phyloP scores from a whole-genome alignment of 2,113 vertebrate genomes.

The Plecotus auritus region DNA sequence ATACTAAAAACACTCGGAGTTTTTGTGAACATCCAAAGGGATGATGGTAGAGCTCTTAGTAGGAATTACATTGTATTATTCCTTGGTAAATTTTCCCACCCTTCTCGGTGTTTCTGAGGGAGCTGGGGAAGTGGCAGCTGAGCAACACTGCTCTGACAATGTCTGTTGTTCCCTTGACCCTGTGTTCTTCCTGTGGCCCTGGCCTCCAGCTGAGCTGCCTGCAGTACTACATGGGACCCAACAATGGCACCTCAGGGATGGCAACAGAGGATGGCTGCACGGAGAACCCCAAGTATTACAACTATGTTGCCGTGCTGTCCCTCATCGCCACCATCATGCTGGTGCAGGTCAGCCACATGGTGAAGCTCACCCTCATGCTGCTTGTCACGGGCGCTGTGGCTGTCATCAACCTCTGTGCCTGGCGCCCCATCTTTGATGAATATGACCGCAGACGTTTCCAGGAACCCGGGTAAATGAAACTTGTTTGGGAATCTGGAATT shows the following conservation, averaged over 20 bases:
- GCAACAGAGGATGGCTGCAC: constrained; percentile 76
- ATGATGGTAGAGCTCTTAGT: neutral
- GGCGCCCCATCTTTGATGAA: constrained; percentile 89
- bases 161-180: neutral
- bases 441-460: constrained; percentile 86
- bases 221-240: constrained; percentile 74
- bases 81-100: neutral
- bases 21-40: neutral
- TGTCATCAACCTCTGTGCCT: constrained; percentile 90
- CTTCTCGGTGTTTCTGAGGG: neutral
- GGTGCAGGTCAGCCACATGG: constrained; percentile 96
- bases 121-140: neutral
- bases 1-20: neutral
- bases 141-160: neutral
- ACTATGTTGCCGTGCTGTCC: constrained; percentile 89
- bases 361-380: constrained; percentile 94
- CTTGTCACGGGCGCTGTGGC: constrained; percentile 86
- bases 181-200: rapidly evolving
- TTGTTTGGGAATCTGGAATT: neutral
- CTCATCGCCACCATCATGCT: constrained; percentile 93
- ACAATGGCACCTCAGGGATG: constrained; percentile 72
- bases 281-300: constrained; percentile 93
- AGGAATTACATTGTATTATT: neutral
- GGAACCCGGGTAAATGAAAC: constrained; percentile 81
- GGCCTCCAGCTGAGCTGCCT: constrained; percentile 89